phyloP scores from a whole-genome alignment of 2,797 vertebrate species.

The Natrix natrix region DNA sequence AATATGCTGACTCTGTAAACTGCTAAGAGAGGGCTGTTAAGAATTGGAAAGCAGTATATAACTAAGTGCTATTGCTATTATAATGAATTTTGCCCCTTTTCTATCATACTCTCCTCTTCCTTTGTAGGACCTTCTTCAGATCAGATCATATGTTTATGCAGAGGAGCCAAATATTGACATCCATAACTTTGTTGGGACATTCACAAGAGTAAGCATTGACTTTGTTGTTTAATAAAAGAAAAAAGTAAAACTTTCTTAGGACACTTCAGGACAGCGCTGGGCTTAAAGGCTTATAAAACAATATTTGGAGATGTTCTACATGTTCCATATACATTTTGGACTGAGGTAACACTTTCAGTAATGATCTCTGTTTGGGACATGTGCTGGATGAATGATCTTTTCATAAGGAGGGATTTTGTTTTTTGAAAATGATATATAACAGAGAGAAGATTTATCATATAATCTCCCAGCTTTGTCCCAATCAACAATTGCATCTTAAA shows the following conservation, averaged over 20 bases:
- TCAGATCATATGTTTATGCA: conserved; percentile 88
- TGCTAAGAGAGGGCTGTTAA: no score
- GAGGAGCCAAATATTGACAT: conserved; percentile 98
- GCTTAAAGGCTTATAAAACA: background rate
- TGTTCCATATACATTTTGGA: background rate
- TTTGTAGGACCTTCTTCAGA: conserved; percentile 90
- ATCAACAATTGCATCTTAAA: background rate
- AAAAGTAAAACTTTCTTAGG: background rate
- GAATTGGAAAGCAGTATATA: no score
- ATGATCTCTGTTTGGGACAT: background rate
- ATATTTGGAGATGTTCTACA: background rate
- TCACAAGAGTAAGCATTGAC: conserved; percentile 84
- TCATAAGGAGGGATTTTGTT: background rate
- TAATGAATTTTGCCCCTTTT: background rate
- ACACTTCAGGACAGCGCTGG: background rate
- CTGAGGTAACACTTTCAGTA: no score
- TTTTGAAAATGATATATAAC: background rate
- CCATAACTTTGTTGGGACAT: conserved; percentile 96
- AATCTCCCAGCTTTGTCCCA: background rate
- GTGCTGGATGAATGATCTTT: background rate
- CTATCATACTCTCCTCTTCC: background rate
- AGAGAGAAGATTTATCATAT: background rate
- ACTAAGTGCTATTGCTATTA: background rate
- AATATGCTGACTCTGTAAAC: no score
- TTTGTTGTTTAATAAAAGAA: background rate